A percentile compares a stretch with the other conserved stretches of the same genome.
Conservation (phyloP, 2,797 vertebrate genomes). For the Miichthys miiuy region DNA sequence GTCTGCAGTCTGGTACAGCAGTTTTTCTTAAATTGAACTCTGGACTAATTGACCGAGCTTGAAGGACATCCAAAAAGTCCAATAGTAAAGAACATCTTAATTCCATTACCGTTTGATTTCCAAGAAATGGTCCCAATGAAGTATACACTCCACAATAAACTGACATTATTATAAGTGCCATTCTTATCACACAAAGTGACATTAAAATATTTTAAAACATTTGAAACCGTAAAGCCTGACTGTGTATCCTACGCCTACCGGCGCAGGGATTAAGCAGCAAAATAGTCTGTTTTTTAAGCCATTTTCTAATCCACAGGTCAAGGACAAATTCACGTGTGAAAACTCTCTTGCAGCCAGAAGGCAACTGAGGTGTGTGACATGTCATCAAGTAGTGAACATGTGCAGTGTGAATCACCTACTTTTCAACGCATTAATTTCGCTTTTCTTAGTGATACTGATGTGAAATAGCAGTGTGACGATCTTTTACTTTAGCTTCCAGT, state of each 20-base stretch:
- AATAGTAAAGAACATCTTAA: constrained; percentile 26
- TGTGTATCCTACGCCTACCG: not conserved
- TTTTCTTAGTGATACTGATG: constrained; percentile 12
- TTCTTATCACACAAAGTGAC: constrained; percentile 14
- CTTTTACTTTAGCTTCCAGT: not conserved
- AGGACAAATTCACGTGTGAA: not conserved
- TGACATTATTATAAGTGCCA: not conserved
- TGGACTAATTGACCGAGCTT: constrained; percentile 1
- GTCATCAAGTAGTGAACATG: not conserved
- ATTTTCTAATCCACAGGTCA: not conserved
- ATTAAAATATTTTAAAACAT: not conserved
- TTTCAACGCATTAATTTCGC: not conserved
- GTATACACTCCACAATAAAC: constrained; percentile 1
- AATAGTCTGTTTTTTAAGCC: not conserved
- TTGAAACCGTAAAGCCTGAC: not conserved
- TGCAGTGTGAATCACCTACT: not conserved
- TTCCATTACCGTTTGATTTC: constrained; percentile 25
- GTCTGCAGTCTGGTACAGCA: constrained; percentile 6
- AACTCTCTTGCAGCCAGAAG: not conserved
- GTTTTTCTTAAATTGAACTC: constrained; percentile 11
- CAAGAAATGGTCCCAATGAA: constrained; percentile 6
- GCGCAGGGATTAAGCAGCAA: not conserved
- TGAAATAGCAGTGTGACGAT: not conserved
- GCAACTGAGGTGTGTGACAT: not conserved
- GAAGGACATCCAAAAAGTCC: constrained; percentile 29